Base-by-base conservation (phyloP, 2,113 vertebrate genomes). In the Stictonetta naevosa region DNA sequence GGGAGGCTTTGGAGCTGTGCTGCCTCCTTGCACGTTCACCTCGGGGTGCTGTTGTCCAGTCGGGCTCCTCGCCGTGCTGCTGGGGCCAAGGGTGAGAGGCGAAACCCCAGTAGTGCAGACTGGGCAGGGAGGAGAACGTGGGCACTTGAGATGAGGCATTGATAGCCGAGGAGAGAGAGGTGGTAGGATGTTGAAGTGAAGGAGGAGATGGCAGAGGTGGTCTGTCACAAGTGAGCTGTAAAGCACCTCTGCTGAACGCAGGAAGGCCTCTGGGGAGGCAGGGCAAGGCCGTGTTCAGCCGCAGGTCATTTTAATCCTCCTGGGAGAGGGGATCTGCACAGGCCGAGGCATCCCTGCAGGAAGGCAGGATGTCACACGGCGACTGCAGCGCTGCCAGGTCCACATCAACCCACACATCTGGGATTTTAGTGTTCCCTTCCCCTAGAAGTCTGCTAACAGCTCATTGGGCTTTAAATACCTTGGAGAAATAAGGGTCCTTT, bases 331-430 rank as follows among this genome's bases (percentile, higher is more conserved):
- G 13, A 29, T 52, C 3, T 14, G 22, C n/a, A 6, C 21, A 36
- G 26, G 10, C 31, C 31, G 34, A 10, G 42, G 33, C 76, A 44
- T 53, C 26, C 36, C 29, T 66, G 56, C 19, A 17, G 23, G 19
- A 18, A 8, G 10, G 17, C 72, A 31, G 18, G 10, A 7, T 4
- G 0, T 33, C 66, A 21, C 26, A 13, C 0, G 0, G 1, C 29
- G 28, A 0, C 60, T 22, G 26, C 33, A 50, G 4, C 0, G 2
- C 21, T 42, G 46, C 3, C 9, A 0, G 56, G 5, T 55, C 50
- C 23, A 23, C 23, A 52, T 23, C 11, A 52, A 2, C 36, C 29
- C 22, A 1, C 0, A 0, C 56, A 18, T 13, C 44, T 20, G 44
- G 34, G 29, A 8, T 16, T n/a, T 59, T 22, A 20, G 46, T 4